A percentile compares a stretch with the other conserved stretches of the same genome.
phyloP scores from a whole-genome alignment of 1,140 invertebrate genomes.

The Diorhabda sublineata region DNA sequence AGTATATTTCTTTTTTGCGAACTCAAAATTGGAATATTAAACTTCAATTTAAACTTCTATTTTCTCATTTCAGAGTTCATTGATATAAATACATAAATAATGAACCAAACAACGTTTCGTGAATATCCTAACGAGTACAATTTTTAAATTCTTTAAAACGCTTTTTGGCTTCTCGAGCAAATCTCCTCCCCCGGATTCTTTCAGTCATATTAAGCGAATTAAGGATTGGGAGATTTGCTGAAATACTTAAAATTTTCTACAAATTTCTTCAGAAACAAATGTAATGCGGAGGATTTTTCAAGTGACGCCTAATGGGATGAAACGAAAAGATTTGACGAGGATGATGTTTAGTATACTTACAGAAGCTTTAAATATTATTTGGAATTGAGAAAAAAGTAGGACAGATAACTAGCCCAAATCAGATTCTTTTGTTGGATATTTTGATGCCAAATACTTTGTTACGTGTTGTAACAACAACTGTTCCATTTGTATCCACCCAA shows the following conservation, averaged over 20 bases:
- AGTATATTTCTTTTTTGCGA: too few relatives aligned
- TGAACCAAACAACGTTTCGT: neutral
- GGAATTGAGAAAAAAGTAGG: too few relatives aligned
- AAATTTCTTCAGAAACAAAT: slow-evolving; percentile 18
- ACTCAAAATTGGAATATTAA: too few relatives aligned
- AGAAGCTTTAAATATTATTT: too few relatives aligned
- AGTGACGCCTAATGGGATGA: slow-evolving; percentile 17
- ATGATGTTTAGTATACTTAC: neutral
- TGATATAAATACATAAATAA: neutral
- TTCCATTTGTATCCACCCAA: too few relatives aligned
- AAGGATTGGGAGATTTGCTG: slow-evolving; percentile 20
- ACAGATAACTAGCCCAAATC: too few relatives aligned
- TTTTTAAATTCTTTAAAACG: slow-evolving; percentile 32
- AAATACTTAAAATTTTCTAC: slow-evolving; percentile 16
- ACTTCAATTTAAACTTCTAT: too few relatives aligned
- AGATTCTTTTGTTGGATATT: too few relatives aligned
- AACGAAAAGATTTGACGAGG: slow-evolving; percentile 1
- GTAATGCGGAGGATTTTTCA: slow-evolving; percentile 18
- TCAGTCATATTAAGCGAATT: slow-evolving; percentile 33
- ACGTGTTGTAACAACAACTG: too few relatives aligned
- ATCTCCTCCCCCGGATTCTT: slow-evolving; percentile 28
- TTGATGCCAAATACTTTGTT: too few relatives aligned
- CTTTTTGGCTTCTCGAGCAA: slow-evolving; percentile 34
- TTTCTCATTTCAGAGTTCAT: too few relatives aligned
- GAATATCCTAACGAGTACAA: slow-evolving; percentile 22